phyloP scores from a whole-genome alignment of 2,888 invertebrate genomes.

The Lobophora halterata region DNA sequence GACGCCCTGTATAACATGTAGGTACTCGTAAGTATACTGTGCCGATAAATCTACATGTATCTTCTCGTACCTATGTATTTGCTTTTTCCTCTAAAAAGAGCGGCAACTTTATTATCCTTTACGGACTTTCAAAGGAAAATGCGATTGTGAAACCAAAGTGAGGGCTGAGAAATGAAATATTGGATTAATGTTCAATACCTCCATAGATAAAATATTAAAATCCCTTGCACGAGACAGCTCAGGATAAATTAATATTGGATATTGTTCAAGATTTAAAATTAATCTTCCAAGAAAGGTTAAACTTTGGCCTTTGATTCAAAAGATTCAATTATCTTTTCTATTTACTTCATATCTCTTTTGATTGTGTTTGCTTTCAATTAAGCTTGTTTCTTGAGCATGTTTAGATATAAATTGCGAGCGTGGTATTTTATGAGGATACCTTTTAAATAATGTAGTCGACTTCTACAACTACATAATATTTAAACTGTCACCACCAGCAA shows the following conservation, averaged over 20 bases:
- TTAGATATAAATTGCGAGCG: conserved; percentile 17
- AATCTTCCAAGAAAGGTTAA: conserved; percentile 33
- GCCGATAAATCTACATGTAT: no score
- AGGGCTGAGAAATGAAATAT: conserved; percentile 20
- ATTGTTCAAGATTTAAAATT: conserved; percentile 40
- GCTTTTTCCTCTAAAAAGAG: no score
- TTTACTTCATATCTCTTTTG: conserved; percentile 28
- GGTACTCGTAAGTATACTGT: no score
- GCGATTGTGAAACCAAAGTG: no score
- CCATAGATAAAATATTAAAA: conserved; percentile 34
- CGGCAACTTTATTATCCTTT: no score
- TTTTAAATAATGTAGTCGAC: conserved; percentile 11
- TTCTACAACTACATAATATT: no score
- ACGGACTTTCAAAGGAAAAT: no score
- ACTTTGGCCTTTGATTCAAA: conserved; percentile 37
- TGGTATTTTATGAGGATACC: conserved; percentile 6
- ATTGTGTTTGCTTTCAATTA: conserved; percentile 29
- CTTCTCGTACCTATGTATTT: no score
- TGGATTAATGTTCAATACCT: conserved; percentile 18
- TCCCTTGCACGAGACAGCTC: conserved; percentile 41
- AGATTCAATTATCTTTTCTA: conserved; percentile 41
- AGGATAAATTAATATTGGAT: conserved; percentile 40
- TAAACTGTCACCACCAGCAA: no score
- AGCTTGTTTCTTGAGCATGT: conserved; percentile 21
- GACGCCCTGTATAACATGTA: no score